Conservation (phyloP, 2,113 vertebrate genomes). For the Scomber scombrus region DNA sequence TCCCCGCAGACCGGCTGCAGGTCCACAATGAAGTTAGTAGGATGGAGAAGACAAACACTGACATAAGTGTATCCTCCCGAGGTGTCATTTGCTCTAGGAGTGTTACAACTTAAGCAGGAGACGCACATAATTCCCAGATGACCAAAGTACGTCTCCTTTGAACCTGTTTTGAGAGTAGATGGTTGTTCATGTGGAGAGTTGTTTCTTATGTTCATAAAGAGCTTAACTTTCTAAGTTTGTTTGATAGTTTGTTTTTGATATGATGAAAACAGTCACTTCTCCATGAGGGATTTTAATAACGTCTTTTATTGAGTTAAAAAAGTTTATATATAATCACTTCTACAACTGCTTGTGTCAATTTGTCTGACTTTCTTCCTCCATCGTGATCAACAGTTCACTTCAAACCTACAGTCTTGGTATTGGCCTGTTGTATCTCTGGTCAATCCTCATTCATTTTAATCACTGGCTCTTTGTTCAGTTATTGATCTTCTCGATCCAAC, state of each 20-base stretch:
- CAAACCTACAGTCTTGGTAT: neutral
- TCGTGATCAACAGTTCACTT: neutral
- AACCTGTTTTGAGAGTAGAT: neutral
- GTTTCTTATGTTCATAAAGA: conserved; percentile 7
- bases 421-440: conserved; percentile 6
- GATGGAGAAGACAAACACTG: neutral
- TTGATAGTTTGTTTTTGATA: conserved; percentile 8
- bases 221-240: no score
- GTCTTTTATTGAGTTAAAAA: neutral
- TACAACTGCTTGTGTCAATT: neutral
- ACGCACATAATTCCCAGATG: conserved; percentile 15
- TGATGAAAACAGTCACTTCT: neutral
- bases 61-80: conserved; percentile 18
- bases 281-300: neutral
- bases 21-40: conserved; percentile 2
- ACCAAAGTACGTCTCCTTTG: conserved; percentile 8
- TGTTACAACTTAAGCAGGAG: conserved; percentile 3
- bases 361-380: neutral
- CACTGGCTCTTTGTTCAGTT: conserved; percentile 42
- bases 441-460: conserved; percentile 56
- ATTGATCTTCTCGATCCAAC: conserved; percentile 53
- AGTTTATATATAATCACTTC: neutral
- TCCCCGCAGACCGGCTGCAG: neutral
- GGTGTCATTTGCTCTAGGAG: conserved; percentile 8
- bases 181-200: neutral